Evolutionary conservation across 92 coral and sea anemone species (phyloP), one percentile per base, ranked within the genome.

Genomic region (Palythoa grandis): DNA sequence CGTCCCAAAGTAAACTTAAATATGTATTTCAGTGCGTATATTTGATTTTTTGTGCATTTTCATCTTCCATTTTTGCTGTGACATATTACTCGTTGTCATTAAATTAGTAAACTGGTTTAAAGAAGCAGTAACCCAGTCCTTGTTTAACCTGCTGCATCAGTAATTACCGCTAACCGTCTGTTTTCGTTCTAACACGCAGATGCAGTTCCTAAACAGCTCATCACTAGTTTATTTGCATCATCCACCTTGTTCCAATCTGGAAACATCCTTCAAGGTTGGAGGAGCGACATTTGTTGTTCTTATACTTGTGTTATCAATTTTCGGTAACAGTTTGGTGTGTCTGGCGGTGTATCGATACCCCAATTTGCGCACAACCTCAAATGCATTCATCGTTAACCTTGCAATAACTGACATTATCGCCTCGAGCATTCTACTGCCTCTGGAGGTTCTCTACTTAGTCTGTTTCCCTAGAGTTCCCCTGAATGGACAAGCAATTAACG

Each of bases 371-470:
- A 86, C 89, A 52, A 61, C 76, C 17, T 87, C 92, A 14, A 85
- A 82, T 69, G 87, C 77, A 13, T 86, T 89, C 67, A 86, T 89
- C 17, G 79, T 89, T 66, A 89, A 89, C 77, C 89, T 89, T 7
- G 89, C 92, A 0, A 38, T 89, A 16, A 89, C 89, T 23, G 89
- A 89, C 67, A 74, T 82, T 12, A 22, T 89, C 19, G 87, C 89
- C 17, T 89, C 92, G 0, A 53, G 68, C 2, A 60, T 75, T 13
- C 84, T 89, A 0, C 87, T 89, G 1, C 92, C 92, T 9, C 56
- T 89, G 79, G 92, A 89, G 6, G 67, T 56, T 2, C 77, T 71
- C 23, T 89, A 89, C 74, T 38, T 89, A 43, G 22, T 82, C 0
- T 65, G 77, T 40, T 89, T 86, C 39, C 92, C 92, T 7, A 47